Evolutionary conservation across 2,888 invertebrate genomes (phyloP).

Genomic region (Rhamnusium bicolor): DNA sequence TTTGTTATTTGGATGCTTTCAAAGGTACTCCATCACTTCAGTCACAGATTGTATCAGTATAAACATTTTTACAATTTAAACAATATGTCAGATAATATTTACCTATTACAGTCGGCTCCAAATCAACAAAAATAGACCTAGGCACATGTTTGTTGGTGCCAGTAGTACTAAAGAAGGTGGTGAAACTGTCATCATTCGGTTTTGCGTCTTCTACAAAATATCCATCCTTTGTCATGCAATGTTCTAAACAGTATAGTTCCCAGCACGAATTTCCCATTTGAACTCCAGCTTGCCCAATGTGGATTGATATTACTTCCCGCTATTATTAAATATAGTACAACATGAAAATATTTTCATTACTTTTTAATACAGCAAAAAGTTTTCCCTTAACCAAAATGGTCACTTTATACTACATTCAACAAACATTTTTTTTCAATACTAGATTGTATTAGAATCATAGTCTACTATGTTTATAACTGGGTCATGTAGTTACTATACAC

Average conservation of each 20-base stretch:
- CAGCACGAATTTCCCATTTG: slow-evolving; percentile 71
- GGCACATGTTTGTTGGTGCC: slow-evolving; percentile 76
- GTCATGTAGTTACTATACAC: too few relatives aligned
- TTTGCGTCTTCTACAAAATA: slow-evolving; percentile 70
- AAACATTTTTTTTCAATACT: too few relatives aligned
- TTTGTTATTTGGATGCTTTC: too few relatives aligned
- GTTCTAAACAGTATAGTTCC: slow-evolving; percentile 69
- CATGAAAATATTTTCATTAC: too few relatives aligned
- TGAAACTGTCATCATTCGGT: slow-evolving; percentile 66
- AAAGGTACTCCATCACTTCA: too few relatives aligned
- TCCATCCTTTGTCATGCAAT: slow-evolving; percentile 71
- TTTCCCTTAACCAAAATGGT: too few relatives aligned
- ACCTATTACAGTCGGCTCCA: slow-evolving; percentile 80
- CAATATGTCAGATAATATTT: slow-evolving; percentile 18
- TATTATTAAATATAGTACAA: too few relatives aligned
- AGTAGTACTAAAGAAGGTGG: slow-evolving; percentile 67
- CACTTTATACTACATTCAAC: too few relatives aligned
- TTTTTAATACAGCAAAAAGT: too few relatives aligned
- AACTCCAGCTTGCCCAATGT: slow-evolving; percentile 88
- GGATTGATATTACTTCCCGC: slow-evolving; percentile 86
- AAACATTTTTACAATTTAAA: background rate
- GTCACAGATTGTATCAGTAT: background rate
- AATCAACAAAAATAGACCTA: slow-evolving; percentile 78
- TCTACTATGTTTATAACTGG: too few relatives aligned
- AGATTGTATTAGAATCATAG: too few relatives aligned